A percentile compares a stretch with the other conserved stretches of the same genome.
phyloP scores from a whole-genome alignment of 2,113 vertebrate genomes.

The Vanacampus margaritifer region DNA sequence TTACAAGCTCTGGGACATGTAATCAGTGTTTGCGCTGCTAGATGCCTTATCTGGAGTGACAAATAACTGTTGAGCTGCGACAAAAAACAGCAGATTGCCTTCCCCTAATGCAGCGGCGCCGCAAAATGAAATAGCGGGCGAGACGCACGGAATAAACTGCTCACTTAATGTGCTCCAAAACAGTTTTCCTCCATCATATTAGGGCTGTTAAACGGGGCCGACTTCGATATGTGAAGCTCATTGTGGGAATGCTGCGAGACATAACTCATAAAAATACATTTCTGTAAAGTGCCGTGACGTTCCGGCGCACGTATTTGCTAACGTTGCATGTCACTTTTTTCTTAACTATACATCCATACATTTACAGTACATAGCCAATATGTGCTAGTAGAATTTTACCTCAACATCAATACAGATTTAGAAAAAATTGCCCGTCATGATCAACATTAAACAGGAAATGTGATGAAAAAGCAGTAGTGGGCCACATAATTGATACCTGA shows the following conservation, averaged over 20 bases:
- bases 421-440: not conserved
- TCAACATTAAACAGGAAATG: not conserved
- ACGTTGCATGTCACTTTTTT: not conserved
- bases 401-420: not conserved
- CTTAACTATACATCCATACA: not conserved
- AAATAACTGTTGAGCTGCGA: constrained; percentile 58
- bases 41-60: constrained; percentile 56
- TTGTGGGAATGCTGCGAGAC: constrained; percentile 5
- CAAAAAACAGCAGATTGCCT: constrained; percentile 46
- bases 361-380: not conserved
- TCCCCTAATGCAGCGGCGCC: constrained; percentile 52
- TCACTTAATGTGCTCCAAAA: constrained; percentile 59
- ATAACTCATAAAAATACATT: constrained; percentile 5
- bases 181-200: constrained; percentile 60
- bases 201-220: constrained; percentile 54
- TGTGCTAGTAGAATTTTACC: too few species aligned
- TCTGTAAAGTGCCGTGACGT: not conserved
- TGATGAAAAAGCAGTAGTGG: too few species aligned
- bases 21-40: constrained; percentile 38
- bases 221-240: constrained; percentile 43
- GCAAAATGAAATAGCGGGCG: constrained; percentile 48
- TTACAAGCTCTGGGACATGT: constrained; percentile 40
- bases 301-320: not conserved
- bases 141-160: constrained; percentile 60
- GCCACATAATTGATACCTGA: too few species aligned